phyloP scores from a whole-genome alignment of 2,797 vertebrate species.

The Rhodeus uyekii region DNA sequence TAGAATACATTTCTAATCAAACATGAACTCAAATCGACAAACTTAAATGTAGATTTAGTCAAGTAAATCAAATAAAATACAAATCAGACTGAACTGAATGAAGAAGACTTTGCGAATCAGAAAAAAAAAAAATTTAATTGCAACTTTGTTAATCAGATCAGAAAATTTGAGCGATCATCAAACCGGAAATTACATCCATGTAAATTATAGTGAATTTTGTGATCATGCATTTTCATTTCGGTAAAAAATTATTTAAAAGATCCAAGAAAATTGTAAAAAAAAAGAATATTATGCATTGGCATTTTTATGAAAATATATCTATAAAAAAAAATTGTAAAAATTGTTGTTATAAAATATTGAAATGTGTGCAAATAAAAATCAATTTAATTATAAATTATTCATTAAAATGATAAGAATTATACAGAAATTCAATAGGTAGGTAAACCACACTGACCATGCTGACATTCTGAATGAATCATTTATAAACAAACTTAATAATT shows the following conservation, averaged over 20 bases:
- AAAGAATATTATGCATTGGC: background rate
- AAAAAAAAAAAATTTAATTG: background rate
- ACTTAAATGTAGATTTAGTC: background rate
- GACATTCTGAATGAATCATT: background rate
- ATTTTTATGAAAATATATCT: background rate
- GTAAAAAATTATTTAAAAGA: too few relatives aligned
- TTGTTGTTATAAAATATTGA: too few relatives aligned
- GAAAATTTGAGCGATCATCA: background rate
- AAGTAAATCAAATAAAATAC: background rate
- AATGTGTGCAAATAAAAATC: too few relatives aligned
- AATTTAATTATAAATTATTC: background rate
- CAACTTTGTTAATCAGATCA: background rate
- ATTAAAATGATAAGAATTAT: background rate
- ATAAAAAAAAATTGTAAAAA: background rate
- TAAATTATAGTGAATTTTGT: background rate
- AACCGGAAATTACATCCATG: background rate
- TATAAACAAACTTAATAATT: constrained; percentile 14
- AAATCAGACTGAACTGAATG: background rate
- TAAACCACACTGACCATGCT: background rate
- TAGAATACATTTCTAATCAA: background rate
- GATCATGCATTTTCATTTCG: background rate
- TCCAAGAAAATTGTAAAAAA: background rate
- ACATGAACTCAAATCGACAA: background rate
- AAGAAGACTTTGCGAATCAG: background rate
- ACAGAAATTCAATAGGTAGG: background rate